Evolutionary conservation across 2,113 vertebrate genomes (phyloP).

Genomic region (Patagioenas fasciata): DNA sequence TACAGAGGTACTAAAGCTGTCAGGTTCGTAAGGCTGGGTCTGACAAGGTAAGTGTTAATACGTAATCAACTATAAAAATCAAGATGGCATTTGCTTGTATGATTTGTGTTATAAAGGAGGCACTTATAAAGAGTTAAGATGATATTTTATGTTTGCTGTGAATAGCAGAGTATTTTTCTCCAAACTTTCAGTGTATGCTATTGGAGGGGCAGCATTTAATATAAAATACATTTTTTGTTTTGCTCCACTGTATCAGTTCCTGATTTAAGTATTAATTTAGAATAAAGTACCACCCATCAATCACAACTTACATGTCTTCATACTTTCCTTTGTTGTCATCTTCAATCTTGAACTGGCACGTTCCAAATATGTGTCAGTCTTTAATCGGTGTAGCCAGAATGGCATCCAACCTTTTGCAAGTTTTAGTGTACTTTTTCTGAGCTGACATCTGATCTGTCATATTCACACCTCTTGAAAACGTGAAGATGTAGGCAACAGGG

Average conservation of each 20-base stretch:
- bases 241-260: background rate
- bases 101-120: background rate
- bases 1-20: background rate
- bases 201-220: background rate
- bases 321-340: slow-evolving; percentile 44
- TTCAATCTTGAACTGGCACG: slow-evolving; percentile 21
- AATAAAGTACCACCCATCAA: background rate
- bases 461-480: slow-evolving; percentile 59
- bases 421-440: slow-evolving; percentile 41
- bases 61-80: background rate
- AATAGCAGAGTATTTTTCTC: background rate
- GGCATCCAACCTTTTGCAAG: slow-evolving; percentile 61
- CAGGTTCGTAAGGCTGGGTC: background rate
- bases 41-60: background rate
- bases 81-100: background rate
- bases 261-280: slow-evolving; percentile 15
- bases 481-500: slow-evolving; percentile 51
- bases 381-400: slow-evolving; percentile 46
- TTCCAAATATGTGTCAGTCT: slow-evolving; percentile 66
- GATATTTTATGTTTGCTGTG: background rate
- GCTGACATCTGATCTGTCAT: slow-evolving; percentile 62
- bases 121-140: background rate
- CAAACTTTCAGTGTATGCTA: background rate
- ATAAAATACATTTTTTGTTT: slow-evolving; percentile 3
- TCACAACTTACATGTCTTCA: background rate